These are phyloP conservation scores for Platysternon megacephalum DNA, from an alignment of 2,113 vertebrate species.

Conservation along the genomic window DNA sequence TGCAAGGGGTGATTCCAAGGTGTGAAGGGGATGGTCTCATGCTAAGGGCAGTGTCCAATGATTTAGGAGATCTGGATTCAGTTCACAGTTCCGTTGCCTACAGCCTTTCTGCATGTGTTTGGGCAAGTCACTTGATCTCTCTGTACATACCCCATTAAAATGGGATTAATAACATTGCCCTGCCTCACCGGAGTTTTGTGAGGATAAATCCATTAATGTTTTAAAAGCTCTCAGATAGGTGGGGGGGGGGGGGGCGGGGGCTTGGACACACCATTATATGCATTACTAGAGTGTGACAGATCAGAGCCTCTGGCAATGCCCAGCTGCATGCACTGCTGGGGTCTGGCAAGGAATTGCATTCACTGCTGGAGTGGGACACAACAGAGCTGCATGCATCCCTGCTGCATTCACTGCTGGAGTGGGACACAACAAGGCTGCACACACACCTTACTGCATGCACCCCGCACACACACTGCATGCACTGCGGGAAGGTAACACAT, in stretches of 20 bases:
- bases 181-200: background rate
- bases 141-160: background rate
- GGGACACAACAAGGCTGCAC: too few relatives aligned
- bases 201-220: background rate
- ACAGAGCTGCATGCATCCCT: too few relatives aligned
- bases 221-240: too few relatives aligned
- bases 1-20: background rate
- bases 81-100: background rate
- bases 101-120: background rate
- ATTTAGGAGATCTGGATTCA: background rate
- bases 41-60: background rate
- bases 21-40: background rate
- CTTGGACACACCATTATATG: background rate
- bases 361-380: too few relatives aligned
- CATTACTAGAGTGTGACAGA: background rate
- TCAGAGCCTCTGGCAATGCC: background rate
- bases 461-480: too few relatives aligned
- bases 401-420: too few relatives aligned
- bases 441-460: too few relatives aligned
- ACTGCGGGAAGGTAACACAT: too few relatives aligned
- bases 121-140: background rate
- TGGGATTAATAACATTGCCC: background rate
- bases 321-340: background rate
- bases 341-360: too few relatives aligned
- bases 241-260: too few relatives aligned